Base-by-base conservation (phyloP, 1,140 invertebrate genomes). In the Neoseiulus cucumeris region DNA sequence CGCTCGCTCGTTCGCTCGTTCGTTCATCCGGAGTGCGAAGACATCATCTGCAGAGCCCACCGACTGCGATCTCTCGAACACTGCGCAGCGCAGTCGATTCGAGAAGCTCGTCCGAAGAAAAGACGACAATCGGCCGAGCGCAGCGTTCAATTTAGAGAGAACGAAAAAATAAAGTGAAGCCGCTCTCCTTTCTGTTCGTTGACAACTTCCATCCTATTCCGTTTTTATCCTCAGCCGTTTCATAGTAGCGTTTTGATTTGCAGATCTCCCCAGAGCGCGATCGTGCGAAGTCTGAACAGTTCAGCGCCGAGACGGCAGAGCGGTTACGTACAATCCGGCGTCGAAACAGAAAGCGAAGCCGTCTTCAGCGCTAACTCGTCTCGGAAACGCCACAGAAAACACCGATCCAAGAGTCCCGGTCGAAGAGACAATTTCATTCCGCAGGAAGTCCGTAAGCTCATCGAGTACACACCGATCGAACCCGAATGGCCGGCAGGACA, bases 301-400 rank as follows among this genome's bases (percentile, higher is more conserved):
- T 59, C 51, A 33, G 25, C 51, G 22, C 14, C 25, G 22, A 25
- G 25, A 29, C 51, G 51, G 6, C 33, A 33, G 25, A 59, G 51
- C 51, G 51, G 51, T 59, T 59, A 59, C 51, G 51, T 59, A 14
- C 51, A 59, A 59, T 59, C 51, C 25, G 51, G 51, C 22, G 51
- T 59, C 12, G 51, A 59, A 20, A 59, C 51, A 20, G 51, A 59
- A 25, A 59, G 51, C 22, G 51, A 59, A 59, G 51, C 51, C 51
- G 51, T 59, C 6, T 59, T 59, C 51, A 59, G 51, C 1, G 51
- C 51, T 17, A 33, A 33, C 22, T 59, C 51, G 17, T 59, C 51
- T 4, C 25, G 51, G 33, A 59, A 59, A 25, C 14, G 51, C 14
- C 51, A 59, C 51, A 25, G 51, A 14, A 59, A 59, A 9, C 51